Conservation (phyloP, 2,888 invertebrate genomes). For the Agrotis exclamationis region DNA sequence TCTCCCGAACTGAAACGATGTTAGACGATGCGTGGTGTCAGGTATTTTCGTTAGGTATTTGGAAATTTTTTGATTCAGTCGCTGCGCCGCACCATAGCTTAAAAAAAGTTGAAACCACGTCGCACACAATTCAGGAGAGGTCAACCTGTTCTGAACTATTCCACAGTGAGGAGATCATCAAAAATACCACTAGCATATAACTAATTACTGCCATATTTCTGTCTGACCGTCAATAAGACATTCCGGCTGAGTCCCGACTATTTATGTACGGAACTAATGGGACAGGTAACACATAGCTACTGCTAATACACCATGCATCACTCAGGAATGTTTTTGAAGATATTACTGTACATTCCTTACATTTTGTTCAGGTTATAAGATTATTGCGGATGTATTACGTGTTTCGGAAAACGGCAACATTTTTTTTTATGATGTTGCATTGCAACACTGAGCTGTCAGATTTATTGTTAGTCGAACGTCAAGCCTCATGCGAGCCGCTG, state of each 20-base stretch:
- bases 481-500: background rate
- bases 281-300: conserved; percentile 59
- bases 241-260: conserved; percentile 54
- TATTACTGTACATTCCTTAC: conserved; percentile 47
- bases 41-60: too few relatives aligned
- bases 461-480: conserved; percentile 5
- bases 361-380: conserved; percentile 43
- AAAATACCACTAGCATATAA: conserved; percentile 42
- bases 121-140: too few relatives aligned
- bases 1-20: too few relatives aligned
- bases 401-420: conserved; percentile 12
- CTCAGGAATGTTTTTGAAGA: conserved; percentile 67
- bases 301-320: conserved; percentile 51
- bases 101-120: background rate
- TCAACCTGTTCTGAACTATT: background rate
- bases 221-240: conserved; percentile 64
- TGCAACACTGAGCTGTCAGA: conserved; percentile 17
- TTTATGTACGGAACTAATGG: conserved; percentile 61
- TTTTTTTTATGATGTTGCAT: conserved; percentile 9
- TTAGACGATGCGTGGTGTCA: too few relatives aligned
- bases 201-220: conserved; percentile 63
- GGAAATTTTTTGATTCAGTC: too few relatives aligned
- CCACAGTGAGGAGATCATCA: conserved; percentile 19
- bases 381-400: conserved; percentile 8
- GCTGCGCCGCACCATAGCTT: too few relatives aligned